Percentiles rank a stretch among this genome's conserved stretches.
Conservation (phyloP, 2,888 invertebrate genomes). For the Toxonevra muliebris region DNA sequence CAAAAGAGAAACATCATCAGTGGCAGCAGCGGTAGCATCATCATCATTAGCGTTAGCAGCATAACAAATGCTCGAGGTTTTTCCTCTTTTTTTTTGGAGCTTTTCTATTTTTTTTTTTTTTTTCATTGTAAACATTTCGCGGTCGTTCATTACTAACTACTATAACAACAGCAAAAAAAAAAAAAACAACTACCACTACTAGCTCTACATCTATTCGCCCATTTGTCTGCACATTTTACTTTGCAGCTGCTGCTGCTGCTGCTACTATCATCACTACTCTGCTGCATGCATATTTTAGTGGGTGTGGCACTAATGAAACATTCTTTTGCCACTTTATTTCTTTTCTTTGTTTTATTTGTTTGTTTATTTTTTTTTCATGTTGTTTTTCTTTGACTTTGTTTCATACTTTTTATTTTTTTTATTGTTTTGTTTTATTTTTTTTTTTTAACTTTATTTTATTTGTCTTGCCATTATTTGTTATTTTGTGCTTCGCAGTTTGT, state of each 20-base stretch:
- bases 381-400: not conserved
- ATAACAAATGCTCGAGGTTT: not conserved
- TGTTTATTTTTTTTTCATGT: not conserved
- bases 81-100: not conserved
- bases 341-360: not conserved
- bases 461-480: slow-evolving; percentile 1
- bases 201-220: not conserved
- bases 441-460: not conserved
- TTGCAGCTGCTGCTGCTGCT: not conserved
- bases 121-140: not conserved
- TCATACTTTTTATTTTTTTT: not conserved
- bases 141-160: not conserved
- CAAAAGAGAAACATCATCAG: not conserved
- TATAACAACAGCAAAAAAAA: too few relatives aligned
- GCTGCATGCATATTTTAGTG: not conserved
- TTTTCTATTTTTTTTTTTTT: not conserved
- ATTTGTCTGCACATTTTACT: not conserved
- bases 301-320: slow-evolving; percentile 7
- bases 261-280: too few relatives aligned
- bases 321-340: slow-evolving; percentile 4
- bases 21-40: not conserved
- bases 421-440: not conserved
- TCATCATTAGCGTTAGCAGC: not conserved
- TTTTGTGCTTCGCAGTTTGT: not conserved
- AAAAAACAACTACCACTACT: not conserved